Evolutionary conservation across 2,888 invertebrate genomes (phyloP), one percentile per base, ranked within the genome.

Genomic region (Melinopterus prodromus): DNA sequence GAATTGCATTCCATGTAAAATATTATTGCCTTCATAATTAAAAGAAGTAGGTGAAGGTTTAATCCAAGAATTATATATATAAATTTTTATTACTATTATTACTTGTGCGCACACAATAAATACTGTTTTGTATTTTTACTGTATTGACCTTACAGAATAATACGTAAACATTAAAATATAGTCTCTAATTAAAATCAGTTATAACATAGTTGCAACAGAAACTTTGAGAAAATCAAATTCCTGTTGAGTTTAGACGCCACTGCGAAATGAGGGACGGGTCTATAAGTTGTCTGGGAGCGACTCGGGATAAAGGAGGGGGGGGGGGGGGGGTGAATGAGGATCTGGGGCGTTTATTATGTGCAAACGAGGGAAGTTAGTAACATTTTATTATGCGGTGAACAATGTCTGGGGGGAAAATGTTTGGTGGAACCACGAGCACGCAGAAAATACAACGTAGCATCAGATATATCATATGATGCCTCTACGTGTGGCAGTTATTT

Each of bases 301-400:
- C 53, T 53, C 53, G 12, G 53, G 53, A 2, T 9, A 53, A 53
- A 12, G 12, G 53, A 53, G 7, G 53, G 38, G 38, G 38, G 6
- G 38, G 9, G 9, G 9, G 38, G 38, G 38, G 12, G 12, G 53
- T 53, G 12, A 53, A 7, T 53, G 53, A 53, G 53, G 53, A 53
- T 53, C 53, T 53, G 74, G 35, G 36, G 74, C 35, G 74, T 74
- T 81, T 83, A 83, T 82, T 80, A 80, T 79, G 82, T 82, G 80
- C 77, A 82, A 83, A 83, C 80, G 83, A 78, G 82, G 77, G 77
- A 82, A 83, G 81, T 82, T 83, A 78, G 78, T 76, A 76, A 75
- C 80, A 70, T 80, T 80, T 78, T 80, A 80, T 78, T 78, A 75
- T 70, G 38, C 70, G 71, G 72, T n/a, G 77, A 79, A 79, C 79